Evolutionary conservation across 2,113 vertebrate species (phyloP).

Genomic region (Pluvianellus socialis): DNA sequence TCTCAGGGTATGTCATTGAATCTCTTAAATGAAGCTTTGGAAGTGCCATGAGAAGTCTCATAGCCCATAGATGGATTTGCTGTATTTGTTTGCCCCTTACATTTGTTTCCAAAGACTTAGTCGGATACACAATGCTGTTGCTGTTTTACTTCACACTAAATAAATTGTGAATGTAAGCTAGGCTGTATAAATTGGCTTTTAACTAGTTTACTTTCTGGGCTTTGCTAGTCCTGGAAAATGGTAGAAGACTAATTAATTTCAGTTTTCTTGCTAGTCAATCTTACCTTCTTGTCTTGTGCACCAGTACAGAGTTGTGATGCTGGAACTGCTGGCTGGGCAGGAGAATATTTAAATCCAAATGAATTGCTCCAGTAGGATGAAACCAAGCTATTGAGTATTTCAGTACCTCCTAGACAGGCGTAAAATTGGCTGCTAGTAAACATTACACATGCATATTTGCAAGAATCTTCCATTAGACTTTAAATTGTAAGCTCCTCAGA

Average conservation of each 20-base stretch:
- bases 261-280: background rate
- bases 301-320: background rate
- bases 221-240: background rate
- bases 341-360: background rate
- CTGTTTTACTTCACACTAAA: background rate
- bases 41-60: background rate
- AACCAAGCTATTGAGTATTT: background rate
- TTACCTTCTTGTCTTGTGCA: background rate
- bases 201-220: background rate
- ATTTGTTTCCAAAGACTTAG: background rate
- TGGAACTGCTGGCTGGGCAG: background rate
- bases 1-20: background rate
- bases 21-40: background rate
- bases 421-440: background rate
- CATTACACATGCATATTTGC: background rate
- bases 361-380: background rate
- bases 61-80: background rate
- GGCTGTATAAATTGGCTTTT: background rate
- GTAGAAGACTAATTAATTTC: background rate
- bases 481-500: background rate
- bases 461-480: background rate
- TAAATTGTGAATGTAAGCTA: background rate
- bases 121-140: background rate
- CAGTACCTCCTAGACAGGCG: background rate
- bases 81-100: background rate